Evolutionary conservation across 2,888 invertebrate genomes (phyloP).

Genomic region (Furcula furcula): DNA sequence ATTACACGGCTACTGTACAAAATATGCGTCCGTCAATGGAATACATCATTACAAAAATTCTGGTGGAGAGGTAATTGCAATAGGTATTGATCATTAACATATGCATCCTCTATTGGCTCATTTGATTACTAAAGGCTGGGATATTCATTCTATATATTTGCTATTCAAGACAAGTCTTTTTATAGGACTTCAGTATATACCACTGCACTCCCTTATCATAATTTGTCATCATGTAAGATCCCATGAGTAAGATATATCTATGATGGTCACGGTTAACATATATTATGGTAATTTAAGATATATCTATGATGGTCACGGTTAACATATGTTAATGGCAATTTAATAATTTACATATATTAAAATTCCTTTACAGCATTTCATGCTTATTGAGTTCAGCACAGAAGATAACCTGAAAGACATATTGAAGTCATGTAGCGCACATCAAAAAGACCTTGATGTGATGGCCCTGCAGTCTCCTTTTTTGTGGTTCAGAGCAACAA

Average conservation of each 20-base stretch:
- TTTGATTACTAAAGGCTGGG: no score
- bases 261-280: no score
- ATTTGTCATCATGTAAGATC: no score
- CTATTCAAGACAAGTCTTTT: no score
- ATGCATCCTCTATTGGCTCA: no score
- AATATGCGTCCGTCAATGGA: constrained; percentile 83
- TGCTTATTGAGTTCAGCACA: constrained; percentile 87
- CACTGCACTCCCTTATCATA: no score
- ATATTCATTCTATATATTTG: no score
- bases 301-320: no score
- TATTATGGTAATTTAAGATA: no score
- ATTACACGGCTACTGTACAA: constrained; percentile 85
- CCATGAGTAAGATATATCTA: no score
- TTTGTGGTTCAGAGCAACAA: constrained; percentile 85
- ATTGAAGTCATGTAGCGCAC: constrained; percentile 78
- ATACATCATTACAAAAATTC: constrained; percentile 84
- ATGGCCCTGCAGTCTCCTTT: constrained; percentile 86
- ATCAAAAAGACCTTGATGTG: constrained; percentile 79
- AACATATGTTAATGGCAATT: neutral
- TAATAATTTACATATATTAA: neutral
- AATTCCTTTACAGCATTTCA: constrained; percentile 82
- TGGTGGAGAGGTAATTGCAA: constrained; percentile 67
- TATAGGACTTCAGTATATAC: no score
- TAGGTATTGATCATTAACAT: no score
- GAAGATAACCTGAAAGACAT: constrained; percentile 77